These are phyloP conservation scores for Fulica atra DNA, from an alignment of 2,113 vertebrate genomes.

Conservation along the genomic window DNA sequence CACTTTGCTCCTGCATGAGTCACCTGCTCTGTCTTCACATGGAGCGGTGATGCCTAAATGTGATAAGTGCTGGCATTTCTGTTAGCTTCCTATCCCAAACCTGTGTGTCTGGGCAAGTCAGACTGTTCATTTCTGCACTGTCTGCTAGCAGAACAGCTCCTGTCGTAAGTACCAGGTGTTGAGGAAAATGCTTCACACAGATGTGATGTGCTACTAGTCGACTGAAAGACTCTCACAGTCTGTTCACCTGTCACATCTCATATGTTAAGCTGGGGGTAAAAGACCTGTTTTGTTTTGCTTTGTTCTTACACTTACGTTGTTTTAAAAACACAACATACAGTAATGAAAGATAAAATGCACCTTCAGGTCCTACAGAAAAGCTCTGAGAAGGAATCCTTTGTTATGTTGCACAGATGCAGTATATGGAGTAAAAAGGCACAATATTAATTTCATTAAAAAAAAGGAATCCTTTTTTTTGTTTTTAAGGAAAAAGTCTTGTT, in stretches of 20 bases:
- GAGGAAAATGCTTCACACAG: neutral
- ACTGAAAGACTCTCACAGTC: neutral
- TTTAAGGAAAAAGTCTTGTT: neutral
- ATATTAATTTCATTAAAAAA: neutral
- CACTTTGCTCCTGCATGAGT: neutral
- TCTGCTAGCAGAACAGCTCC: neutral
- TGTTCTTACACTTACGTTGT: neutral
- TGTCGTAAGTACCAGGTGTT: neutral
- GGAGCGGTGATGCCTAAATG: neutral
- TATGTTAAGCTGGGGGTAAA: neutral
- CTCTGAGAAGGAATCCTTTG: neutral
- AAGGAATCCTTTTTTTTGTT: neutral
- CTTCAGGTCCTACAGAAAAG: neutral
- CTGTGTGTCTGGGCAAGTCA: neutral
- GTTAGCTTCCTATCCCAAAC: neutral
- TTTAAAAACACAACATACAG: neutral
- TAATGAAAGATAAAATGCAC: neutral
- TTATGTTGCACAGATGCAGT: neutral
- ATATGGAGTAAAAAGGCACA: neutral
- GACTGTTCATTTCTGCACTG: accelerated
- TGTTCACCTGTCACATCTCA: neutral
- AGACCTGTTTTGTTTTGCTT: neutral
- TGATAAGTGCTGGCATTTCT: neutral
- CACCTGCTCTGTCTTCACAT: neutral
- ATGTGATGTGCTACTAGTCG: accelerated